A percentile compares a stretch with the other conserved stretches of the same genome.
These are phyloP conservation scores for Microctonus hyperodae DNA, from an alignment of 2,888 invertebrate genomes.

Conservation along the genomic window DNA sequence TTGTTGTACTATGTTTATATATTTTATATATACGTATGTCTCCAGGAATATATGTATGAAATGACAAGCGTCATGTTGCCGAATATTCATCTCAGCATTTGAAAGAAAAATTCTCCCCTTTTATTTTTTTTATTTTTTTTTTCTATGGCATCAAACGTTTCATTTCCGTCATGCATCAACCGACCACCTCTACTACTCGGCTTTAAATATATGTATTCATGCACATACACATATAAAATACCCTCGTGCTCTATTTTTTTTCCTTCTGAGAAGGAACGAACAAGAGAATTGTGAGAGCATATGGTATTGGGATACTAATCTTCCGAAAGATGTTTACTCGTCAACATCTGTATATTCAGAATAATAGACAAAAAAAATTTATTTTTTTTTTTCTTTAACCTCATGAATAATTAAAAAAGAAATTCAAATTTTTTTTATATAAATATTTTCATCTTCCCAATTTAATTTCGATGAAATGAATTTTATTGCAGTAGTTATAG, in stretches of 20 bases:
- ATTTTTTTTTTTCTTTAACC: not conserved
- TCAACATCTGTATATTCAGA: slow-evolving; percentile 30
- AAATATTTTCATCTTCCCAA: not conserved
- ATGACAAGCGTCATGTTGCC: slow-evolving; percentile 25
- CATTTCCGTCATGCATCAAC: slow-evolving; percentile 21
- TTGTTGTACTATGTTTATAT: not conserved
- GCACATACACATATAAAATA: not conserved
- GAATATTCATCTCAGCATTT: slow-evolving; percentile 25
- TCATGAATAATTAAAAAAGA: slow-evolving; percentile 1
- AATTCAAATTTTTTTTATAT: not conserved
- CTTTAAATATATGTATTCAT: slow-evolving; percentile 16
- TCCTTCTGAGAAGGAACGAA: slow-evolving; percentile 23
- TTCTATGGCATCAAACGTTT: slow-evolving; percentile 25
- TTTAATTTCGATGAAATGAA: not conserved
- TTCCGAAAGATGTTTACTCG: slow-evolving; percentile 29
- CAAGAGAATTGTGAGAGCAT: slow-evolving; percentile 23
- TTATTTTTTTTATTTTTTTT: slow-evolving; percentile 6
- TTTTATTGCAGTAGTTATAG: not conserved
- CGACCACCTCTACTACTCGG: slow-evolving; percentile 15
- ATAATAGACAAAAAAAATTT: not conserved
- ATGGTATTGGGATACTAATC: slow-evolving; percentile 30
- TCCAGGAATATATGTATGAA: not conserved
- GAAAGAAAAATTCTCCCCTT: slow-evolving; percentile 6
- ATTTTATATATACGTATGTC: not conserved
- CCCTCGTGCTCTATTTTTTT: slow-evolving; percentile 11